Base-by-base conservation (phyloP, 2,888 invertebrate species). In the Stictocephala bisonia region DNA sequence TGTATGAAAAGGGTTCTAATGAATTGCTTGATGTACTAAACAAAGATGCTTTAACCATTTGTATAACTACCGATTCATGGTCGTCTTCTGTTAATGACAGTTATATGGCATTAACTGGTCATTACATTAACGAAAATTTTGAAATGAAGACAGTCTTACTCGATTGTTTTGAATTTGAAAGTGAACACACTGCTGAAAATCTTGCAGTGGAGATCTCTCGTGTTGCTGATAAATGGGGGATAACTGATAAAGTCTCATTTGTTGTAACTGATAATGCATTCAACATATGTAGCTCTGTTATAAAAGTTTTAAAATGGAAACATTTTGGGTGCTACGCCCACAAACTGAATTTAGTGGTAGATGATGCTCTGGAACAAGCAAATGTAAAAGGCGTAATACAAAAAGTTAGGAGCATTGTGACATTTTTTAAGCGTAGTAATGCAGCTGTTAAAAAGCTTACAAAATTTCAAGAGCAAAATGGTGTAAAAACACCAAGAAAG, bases 31-130 rank as follows among this genome's bases (percentile, higher is more conserved):
- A n/a, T n/a, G n/a, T n/a, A n/a, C n/a, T n/a, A n/a, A n/a, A n/a
- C n/a, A n/a, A n/a, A n/a, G n/a, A n/a, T n/a, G n/a, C n/a, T n/a
- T n/a, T n/a, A n/a, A n/a, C n/a, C n/a, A n/a, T 79, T n/a, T 76
- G 78, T 67, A 20, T 82, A 48, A 81, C 81, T 26, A 81, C 80
- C 4, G 82, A 82, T 74, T 79, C 79, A 56, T 81, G 81, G 81
- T 81, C 81, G 13, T 82, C 81, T 7, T 15, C 73, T 9, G 80
- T 78, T 56, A 78, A 74, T 31, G 81, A 81, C 58, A 79, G 74
- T 74, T 81, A 76, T 76, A 73, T 81, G 41, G 80, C 77, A 29
- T 78, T 80, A 6, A 81, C 78, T n/a, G 74, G 50, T 6, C 80
- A 81, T 76, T 81, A 75, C 73, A 74, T 80, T 22, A 51, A 79